phyloP scores from a whole-genome alignment of 2,113 vertebrate genomes.

The Odocoileus hemionus region DNA sequence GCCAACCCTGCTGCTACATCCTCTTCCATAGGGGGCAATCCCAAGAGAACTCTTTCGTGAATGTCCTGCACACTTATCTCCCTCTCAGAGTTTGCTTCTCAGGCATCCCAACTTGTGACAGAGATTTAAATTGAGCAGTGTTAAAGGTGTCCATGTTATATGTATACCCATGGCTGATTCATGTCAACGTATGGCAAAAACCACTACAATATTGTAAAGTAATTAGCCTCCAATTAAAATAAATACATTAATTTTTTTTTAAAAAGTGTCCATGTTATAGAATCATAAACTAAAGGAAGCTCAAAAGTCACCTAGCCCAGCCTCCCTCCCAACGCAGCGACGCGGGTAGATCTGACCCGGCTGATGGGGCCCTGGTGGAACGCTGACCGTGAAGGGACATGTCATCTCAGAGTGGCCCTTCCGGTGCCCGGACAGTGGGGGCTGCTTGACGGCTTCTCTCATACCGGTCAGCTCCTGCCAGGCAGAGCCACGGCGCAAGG shows the following conservation, averaged over 20 bases:
- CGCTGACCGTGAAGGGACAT: rapidly evolving
- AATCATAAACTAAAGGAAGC: neutral
- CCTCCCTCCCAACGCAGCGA: neutral
- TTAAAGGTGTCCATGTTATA: neutral
- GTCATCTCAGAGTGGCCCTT: too few species aligned
- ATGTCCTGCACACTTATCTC: neutral
- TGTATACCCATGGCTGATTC: neutral
- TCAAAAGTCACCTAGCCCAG: neutral
- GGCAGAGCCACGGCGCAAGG: neutral
- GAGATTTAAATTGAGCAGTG: neutral
- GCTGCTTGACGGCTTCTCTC: neutral
- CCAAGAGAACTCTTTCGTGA: neutral
- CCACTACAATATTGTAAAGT: neutral
- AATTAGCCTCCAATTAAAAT: neutral
- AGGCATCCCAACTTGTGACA: neutral
- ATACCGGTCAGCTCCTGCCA: neutral
- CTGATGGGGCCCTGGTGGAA: neutral
- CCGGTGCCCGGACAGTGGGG: neutral
- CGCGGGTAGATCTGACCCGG: neutral
- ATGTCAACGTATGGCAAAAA: neutral
- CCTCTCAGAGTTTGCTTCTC: neutral
- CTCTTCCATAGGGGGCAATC: neutral
- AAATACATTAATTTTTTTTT: neutral
- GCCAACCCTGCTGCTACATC: neutral
- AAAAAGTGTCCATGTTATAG: neutral